Evolutionary conservation across 2,888 invertebrate species (phyloP).

Genomic region (Caenorhabditis sinica): DNA sequence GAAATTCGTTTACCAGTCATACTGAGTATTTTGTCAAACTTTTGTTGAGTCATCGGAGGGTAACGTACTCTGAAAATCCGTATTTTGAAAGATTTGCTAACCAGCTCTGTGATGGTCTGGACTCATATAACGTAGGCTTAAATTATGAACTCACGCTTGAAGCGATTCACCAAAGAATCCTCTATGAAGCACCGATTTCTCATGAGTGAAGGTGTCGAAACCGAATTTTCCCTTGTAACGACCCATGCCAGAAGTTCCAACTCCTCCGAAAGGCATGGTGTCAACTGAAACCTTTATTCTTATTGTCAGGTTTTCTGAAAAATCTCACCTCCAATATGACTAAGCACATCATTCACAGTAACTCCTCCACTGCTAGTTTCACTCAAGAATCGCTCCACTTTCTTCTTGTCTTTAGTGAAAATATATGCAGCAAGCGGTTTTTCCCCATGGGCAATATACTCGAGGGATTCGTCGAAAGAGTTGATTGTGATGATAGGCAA

Average conservation of each 20-base stretch:
- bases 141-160: no score
- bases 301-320: slow-evolving; percentile 42
- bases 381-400: slow-evolving; percentile 87
- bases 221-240: slow-evolving; percentile 91
- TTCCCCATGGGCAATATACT: slow-evolving; percentile 90
- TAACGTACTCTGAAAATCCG: no score
- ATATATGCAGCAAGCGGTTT: slow-evolving; percentile 94
- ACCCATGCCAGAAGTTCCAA: slow-evolving; percentile 95
- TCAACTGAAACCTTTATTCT: slow-evolving; percentile 88
- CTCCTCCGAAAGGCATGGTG: slow-evolving; percentile 97
- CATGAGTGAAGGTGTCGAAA: slow-evolving; percentile 95
- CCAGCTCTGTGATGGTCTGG: no score
- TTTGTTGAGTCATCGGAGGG: no score
- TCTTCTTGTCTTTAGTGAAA: slow-evolving; percentile 88
- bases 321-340: slow-evolving; percentile 86
- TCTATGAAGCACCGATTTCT: slow-evolving; percentile 87
- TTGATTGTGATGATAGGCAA: slow-evolving; percentile 92
- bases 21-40: no score
- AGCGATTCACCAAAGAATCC: slow-evolving; percentile 81
- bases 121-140: slow-evolving; percentile 42
- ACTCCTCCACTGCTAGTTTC: slow-evolving; percentile 91
- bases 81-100: no score
- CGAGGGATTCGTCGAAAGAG: slow-evolving; percentile 93
- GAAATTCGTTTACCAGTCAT: no score
- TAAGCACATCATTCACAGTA: slow-evolving; percentile 91